A percentile compares a stretch with the other conserved stretches of the same genome.
Evolutionary conservation across 2,797 vertebrate genomes (phyloP).

Genomic region (Danio kyathit): DNA sequence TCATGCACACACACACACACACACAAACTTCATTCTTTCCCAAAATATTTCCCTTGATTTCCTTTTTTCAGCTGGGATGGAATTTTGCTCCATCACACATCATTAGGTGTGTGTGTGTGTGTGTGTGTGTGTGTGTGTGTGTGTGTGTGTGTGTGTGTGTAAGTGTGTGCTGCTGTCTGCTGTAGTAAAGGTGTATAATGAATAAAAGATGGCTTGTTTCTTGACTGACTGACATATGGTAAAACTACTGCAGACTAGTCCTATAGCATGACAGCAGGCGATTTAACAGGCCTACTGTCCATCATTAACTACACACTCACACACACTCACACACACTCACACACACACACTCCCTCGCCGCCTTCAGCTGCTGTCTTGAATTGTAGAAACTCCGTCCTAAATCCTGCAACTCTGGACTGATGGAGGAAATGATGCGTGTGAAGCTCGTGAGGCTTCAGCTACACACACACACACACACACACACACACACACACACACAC

Average conservation of each 20-base stretch:
- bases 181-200: conserved; percentile 57
- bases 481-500: not conserved
- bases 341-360: not conserved
- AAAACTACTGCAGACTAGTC: conserved; percentile 41
- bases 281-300: conserved; percentile 68
- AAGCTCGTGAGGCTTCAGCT: not conserved
- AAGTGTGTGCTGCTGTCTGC: conserved; percentile 39
- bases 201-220: conserved; percentile 53
- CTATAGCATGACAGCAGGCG: conserved; percentile 42
- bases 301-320: conserved; percentile 71
- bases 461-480: not conserved
- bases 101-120: conserved; percentile 36
- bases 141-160: conserved; percentile 12
- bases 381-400: conserved; percentile 8
- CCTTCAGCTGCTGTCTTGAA: conserved; percentile 12
- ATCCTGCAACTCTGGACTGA: not conserved
- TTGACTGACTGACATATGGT: conserved; percentile 54
- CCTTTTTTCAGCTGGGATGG: conserved; percentile 47
- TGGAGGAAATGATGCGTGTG: conserved; percentile 14
- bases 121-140: conserved; percentile 10
- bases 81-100: conserved; percentile 50
- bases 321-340: not conserved
- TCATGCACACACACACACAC: too few species aligned
- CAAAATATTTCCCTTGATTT: conserved; percentile 49
- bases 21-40: conserved; percentile 35